phyloP scores from a whole-genome alignment of 2,888 invertebrate species.

The Drosophila limbata region DNA sequence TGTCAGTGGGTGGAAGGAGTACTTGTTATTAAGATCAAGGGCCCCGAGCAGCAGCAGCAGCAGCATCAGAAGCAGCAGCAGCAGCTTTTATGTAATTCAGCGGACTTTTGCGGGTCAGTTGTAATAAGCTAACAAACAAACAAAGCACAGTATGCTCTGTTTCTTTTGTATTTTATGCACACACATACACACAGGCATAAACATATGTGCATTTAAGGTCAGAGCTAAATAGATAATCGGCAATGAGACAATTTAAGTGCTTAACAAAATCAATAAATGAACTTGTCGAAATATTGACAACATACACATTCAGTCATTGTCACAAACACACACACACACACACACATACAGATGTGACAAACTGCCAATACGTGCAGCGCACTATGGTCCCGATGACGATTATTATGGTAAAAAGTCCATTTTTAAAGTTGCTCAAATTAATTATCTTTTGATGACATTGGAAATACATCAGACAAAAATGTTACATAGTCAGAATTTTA shows the following conservation, averaged over 20 bases:
- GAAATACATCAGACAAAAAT: too few species aligned
- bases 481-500: too few species aligned
- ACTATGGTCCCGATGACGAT: too few species aligned
- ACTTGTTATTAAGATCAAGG: constrained; percentile 58
- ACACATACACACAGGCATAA: neutral
- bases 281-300: constrained; percentile 14
- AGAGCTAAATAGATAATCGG: constrained; percentile 54
- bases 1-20: neutral
- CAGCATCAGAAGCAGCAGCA: constrained; percentile 8
- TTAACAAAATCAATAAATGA: constrained; percentile 55
- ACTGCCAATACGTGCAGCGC: constrained; percentile 7
- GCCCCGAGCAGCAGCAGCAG: constrained; percentile 14
- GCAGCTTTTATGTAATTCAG: constrained; percentile 51
- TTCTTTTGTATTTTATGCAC: neutral
- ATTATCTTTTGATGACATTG: too few species aligned
- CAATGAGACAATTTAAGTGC: constrained; percentile 65
- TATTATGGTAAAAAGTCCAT: too few species aligned
- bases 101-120: constrained; percentile 36
- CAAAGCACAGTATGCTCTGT: constrained; percentile 9
- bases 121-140: constrained; percentile 39
- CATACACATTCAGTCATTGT: neutral
- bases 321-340: constrained; percentile 5
- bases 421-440: too few species aligned
- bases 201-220: constrained; percentile 15
- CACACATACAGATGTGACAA: constrained; percentile 5